Conservation (phyloP, 2,113 vertebrate species). For the Gymnorhina tibicen region DNA sequence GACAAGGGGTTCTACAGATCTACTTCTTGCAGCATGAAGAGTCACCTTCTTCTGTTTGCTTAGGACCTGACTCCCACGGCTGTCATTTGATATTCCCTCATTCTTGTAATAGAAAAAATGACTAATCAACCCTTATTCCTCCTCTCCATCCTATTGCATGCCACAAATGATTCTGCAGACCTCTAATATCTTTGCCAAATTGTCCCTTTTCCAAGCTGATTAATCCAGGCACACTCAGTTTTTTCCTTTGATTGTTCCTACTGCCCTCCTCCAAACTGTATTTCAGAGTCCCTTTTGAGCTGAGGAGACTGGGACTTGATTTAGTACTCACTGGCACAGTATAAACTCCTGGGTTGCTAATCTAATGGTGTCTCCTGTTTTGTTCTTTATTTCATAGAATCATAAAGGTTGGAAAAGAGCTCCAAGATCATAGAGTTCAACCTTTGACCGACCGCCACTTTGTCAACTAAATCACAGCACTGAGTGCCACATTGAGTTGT, state of each 20-base stretch:
- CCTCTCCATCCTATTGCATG: neutral
- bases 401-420: neutral
- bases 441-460: neutral
- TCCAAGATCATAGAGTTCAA: neutral
- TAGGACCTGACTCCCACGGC: neutral
- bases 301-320: neutral
- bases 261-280: neutral
- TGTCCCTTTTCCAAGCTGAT: neutral
- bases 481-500: neutral
- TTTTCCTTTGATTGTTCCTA: neutral
- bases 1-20: neutral
- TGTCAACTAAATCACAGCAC: neutral
- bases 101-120: neutral
- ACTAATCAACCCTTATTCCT: neutral
- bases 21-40: neutral
- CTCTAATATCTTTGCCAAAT: neutral
- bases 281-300: neutral
- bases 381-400: neutral
- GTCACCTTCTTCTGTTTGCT: neutral
- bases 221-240: neutral
- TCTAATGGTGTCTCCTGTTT: neutral
- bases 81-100: neutral
- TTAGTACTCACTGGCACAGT: neutral
- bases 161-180: neutral
- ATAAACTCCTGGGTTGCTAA: neutral